Evolutionary conservation across 2,888 invertebrate species (phyloP).

Genomic region (Melieria picta): DNA sequence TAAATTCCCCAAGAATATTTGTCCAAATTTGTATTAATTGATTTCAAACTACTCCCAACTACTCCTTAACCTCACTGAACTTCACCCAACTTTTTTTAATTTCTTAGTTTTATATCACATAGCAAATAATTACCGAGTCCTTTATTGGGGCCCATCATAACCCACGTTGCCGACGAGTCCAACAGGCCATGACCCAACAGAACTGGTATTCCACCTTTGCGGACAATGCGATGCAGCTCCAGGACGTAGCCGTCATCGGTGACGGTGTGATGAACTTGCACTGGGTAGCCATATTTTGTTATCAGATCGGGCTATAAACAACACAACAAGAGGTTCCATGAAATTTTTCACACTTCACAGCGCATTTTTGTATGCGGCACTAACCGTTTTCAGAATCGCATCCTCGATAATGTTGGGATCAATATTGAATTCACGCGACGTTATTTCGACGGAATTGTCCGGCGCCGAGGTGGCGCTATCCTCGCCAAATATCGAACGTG

Average conservation of each 20-base stretch:
- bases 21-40: too few species aligned
- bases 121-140: conserved; percentile 70
- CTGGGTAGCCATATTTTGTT: conserved; percentile 72
- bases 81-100: too few species aligned
- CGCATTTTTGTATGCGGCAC: conserved; percentile 24
- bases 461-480: conserved; percentile 35
- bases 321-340: conserved; percentile 18
- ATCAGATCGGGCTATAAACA: conserved; percentile 68
- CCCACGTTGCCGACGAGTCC: conserved; percentile 78
- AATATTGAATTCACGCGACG: conserved; percentile 38
- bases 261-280: conserved; percentile 72
- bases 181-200: conserved; percentile 79
- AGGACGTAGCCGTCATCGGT: conserved; percentile 86
- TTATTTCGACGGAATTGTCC: conserved; percentile 30
- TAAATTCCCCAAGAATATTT: too few species aligned
- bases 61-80: too few species aligned
- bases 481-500: conserved; percentile 29
- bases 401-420: conserved; percentile 59
- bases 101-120: too few species aligned
- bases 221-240: conserved; percentile 77
- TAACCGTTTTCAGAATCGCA: conserved; percentile 56
- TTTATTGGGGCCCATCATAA: conserved; percentile 75
- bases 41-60: too few species aligned
- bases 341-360: not conserved
- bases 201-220: conserved; percentile 67